phyloP scores from a whole-genome alignment of 2,797 vertebrate species.

The Mastacembelus armatus region DNA sequence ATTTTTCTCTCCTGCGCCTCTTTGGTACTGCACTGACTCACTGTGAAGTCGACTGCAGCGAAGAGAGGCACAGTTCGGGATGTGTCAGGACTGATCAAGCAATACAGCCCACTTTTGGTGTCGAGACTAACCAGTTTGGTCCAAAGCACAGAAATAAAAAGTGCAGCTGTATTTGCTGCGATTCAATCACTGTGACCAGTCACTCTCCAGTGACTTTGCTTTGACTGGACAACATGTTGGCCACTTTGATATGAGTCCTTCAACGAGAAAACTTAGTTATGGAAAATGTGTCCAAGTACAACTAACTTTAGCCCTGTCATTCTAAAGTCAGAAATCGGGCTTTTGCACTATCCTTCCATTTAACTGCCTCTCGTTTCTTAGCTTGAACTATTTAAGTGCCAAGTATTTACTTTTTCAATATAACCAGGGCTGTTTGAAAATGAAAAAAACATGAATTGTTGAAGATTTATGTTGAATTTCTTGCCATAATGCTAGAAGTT shows the following conservation, averaged over 20 bases:
- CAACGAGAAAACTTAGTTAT: background rate
- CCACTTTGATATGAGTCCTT: background rate
- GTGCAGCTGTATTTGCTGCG: slow-evolving; percentile 28
- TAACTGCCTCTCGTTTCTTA: background rate
- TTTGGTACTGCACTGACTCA: slow-evolving; percentile 45
- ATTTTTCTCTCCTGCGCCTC: slow-evolving; percentile 36
- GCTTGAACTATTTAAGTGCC: background rate
- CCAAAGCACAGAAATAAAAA: slow-evolving; percentile 26
- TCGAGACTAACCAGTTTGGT: slow-evolving; percentile 46
- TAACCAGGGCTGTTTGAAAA: background rate
- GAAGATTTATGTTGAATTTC: background rate
- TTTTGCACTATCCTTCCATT: background rate
- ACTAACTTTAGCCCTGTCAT: background rate
- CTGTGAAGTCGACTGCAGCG: slow-evolving; percentile 35
- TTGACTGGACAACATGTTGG: background rate
- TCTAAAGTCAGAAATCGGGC: background rate
- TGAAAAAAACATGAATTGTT: background rate
- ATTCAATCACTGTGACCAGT: no score
- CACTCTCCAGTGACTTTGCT: background rate
- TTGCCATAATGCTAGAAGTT: background rate
- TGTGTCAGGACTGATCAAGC: slow-evolving; percentile 54
- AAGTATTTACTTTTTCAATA: background rate
- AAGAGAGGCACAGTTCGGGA: slow-evolving; percentile 35
- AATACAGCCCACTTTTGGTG: slow-evolving; percentile 14
- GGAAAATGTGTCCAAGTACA: background rate